Percentiles rank a stretch among this genome's conserved stretches.
Conservation (phyloP, 2,113 vertebrate species). For the Megaceryle torquata region DNA sequence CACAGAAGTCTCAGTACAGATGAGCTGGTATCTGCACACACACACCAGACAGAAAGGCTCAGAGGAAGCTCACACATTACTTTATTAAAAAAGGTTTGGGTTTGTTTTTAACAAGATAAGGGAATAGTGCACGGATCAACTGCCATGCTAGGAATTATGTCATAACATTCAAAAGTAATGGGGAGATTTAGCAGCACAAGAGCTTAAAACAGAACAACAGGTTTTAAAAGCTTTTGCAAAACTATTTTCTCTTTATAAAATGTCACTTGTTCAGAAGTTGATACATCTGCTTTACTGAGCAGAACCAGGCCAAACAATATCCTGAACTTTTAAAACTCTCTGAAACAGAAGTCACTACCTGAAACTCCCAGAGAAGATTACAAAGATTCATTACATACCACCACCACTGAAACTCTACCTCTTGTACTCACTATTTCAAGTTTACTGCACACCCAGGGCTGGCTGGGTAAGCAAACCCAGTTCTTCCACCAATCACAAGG, state of each 20-base stretch:
- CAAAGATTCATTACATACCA: background rate
- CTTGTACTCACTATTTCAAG: background rate
- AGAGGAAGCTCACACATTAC: fast-evolving
- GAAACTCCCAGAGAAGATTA: background rate
- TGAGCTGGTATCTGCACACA: background rate
- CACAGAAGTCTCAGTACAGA: background rate
- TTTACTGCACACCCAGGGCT: background rate
- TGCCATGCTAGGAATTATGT: fast-evolving
- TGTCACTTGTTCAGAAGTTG: background rate
- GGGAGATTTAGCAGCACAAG: background rate
- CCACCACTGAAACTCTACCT: background rate
- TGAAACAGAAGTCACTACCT: background rate
- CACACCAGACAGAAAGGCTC: background rate
- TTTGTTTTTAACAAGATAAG: background rate
- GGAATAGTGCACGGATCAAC: background rate
- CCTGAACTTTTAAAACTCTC: background rate
- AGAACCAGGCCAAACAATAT: background rate
- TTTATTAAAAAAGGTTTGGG: background rate
- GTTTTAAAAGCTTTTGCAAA: background rate
- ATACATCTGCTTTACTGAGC: background rate
- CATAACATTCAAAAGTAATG: background rate
- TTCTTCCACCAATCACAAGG: background rate
- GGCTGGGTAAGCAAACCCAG: background rate
- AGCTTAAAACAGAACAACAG: background rate
- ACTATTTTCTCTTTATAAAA: background rate